Conservation (phyloP, 2,113 vertebrate genomes). For the Atlantisia rogersi region DNA sequence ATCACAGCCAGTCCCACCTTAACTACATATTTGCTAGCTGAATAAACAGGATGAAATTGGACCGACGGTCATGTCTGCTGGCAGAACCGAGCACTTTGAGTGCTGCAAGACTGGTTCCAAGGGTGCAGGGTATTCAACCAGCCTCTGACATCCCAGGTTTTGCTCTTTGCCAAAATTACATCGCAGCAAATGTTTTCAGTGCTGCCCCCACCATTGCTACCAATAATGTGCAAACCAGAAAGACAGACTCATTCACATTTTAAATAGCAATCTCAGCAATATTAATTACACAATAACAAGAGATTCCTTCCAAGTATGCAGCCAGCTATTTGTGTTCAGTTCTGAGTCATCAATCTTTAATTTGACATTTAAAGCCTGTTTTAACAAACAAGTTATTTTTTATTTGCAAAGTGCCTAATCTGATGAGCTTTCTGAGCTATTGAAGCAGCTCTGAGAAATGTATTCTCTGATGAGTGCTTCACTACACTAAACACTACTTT, state of each 20-base stretch:
- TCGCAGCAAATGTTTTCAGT: not conserved
- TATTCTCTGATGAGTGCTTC: not conserved
- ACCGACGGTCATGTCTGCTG: not conserved
- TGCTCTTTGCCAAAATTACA: not conserved
- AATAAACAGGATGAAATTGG: not conserved
- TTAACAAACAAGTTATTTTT: not conserved
- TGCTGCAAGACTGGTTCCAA: not conserved
- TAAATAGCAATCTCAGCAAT: not conserved
- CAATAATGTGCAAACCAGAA: not conserved
- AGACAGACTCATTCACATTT: not conserved
- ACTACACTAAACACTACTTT: not conserved
- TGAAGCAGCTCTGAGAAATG: not conserved
- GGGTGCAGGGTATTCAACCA: not conserved
- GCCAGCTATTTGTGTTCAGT: not conserved
- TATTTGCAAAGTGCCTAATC: not conserved
- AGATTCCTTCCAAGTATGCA: not conserved
- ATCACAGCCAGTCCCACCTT: constrained; percentile 36
- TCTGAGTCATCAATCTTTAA: not conserved
- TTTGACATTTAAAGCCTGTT: not conserved
- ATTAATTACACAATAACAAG: not conserved
- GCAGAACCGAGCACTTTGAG: not conserved
- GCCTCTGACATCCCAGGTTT: not conserved
- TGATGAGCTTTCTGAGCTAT: not conserved
- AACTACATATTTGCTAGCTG: constrained; percentile 6
- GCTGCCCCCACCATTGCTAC: not conserved